phyloP scores from a whole-genome alignment of 2,888 invertebrate species.

The Timema cristinae region DNA sequence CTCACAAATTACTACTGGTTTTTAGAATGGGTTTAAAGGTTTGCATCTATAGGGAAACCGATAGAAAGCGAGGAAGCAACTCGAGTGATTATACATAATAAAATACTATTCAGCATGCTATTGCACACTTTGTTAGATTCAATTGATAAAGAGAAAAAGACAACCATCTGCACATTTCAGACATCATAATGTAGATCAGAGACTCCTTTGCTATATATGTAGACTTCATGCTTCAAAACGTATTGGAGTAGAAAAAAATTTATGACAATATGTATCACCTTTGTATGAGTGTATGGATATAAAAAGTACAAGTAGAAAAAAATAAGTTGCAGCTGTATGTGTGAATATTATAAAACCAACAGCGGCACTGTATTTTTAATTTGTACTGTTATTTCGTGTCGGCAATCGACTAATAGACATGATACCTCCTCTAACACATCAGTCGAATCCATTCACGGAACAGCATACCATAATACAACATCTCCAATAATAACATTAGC shows the following conservation, averaged over 20 bases:
- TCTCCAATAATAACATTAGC: neutral
- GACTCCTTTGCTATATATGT: neutral
- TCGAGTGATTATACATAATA: neutral
- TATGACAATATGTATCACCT: neutral
- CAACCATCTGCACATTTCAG: neutral
- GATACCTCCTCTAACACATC: slow-evolving; percentile 16
- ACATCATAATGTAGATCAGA: neutral
- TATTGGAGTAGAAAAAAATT: neutral
- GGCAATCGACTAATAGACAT: slow-evolving; percentile 15
- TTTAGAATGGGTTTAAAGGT: neutral
- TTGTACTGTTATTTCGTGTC: slow-evolving; percentile 17
- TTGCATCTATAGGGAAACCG: neutral
- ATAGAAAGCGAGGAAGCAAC: neutral
- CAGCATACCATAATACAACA: slow-evolving; percentile 16
- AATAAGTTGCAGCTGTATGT: neutral
- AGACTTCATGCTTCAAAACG: neutral
- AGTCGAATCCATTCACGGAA: slow-evolving; percentile 11
- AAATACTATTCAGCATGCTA: neutral
- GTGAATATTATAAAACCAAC: neutral
- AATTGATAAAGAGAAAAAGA: neutral
- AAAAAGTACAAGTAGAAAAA: neutral
- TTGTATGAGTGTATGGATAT: neutral
- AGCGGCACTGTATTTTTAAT: neutral
- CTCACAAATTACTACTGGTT: neutral
- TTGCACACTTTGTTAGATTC: neutral